A percentile compares a stretch with the other conserved stretches of the same genome.
These are phyloP conservation scores for Diaphora mendica DNA, from an alignment of 2,888 invertebrate species.

Conservation along the genomic window DNA sequence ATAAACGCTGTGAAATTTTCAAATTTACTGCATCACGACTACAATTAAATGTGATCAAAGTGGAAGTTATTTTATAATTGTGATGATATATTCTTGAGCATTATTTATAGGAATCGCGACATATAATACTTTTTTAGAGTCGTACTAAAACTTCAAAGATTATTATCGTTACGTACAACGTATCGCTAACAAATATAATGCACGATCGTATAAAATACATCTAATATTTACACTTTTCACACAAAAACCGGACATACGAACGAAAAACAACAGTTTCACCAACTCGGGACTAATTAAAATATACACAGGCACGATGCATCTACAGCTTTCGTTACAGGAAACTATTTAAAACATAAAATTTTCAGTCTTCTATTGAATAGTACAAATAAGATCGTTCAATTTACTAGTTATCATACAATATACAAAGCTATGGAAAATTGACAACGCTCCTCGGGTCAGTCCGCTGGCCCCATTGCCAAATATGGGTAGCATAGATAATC, in stretches of 20 bases:
- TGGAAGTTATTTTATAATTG: constrained; percentile 47
- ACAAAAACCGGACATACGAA: constrained; percentile 56
- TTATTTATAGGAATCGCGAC: constrained; percentile 49
- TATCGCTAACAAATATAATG: constrained; percentile 55
- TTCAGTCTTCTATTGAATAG: constrained; percentile 84
- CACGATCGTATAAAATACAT: constrained; percentile 54
- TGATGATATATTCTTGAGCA: constrained; percentile 58
- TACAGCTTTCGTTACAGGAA: constrained; percentile 64
- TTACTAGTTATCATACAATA: constrained; percentile 74
- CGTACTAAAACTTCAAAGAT: constrained; percentile 52
- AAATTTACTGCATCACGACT: constrained; percentile 28
- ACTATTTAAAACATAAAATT: constrained; percentile 75
- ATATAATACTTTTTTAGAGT: constrained; percentile 50
- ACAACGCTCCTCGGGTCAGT: constrained; percentile 30
- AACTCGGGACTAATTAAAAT: constrained; percentile 53
- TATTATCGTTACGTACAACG: constrained; percentile 39
- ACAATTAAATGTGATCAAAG: constrained; percentile 47
- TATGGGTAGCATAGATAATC: too few species aligned
- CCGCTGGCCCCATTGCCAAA: too few species aligned
- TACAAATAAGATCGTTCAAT: constrained; percentile 74
- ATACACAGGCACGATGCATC: constrained; percentile 56
- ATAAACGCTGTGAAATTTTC: constrained; percentile 34
- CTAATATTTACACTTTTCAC: constrained; percentile 64
- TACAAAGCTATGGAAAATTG: constrained; percentile 69
- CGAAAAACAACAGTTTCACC: constrained; percentile 50